phyloP scores from a whole-genome alignment of 2,888 invertebrate species.

The Metacarcinus magister region DNA sequence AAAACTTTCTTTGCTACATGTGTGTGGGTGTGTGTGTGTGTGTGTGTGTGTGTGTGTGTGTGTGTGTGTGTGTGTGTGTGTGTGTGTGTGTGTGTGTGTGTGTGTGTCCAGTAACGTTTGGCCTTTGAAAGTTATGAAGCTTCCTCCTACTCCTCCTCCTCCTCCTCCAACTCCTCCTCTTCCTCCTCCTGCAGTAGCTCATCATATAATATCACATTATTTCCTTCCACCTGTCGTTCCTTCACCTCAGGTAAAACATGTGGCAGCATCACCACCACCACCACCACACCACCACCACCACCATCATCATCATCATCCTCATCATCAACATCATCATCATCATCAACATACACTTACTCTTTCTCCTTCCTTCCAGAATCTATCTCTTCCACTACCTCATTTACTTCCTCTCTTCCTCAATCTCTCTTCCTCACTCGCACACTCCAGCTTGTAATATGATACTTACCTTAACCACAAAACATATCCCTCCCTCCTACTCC shows the following conservation, averaged over 20 bases:
- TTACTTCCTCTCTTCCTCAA: neutral
- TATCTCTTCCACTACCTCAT: too few species aligned
- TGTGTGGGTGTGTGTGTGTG: neutral
- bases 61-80: constrained; percentile 57
- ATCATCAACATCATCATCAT: neutral
- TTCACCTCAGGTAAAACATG: too few species aligned
- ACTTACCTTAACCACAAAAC: neutral
- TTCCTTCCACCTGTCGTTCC: too few species aligned
- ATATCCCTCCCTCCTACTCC: neutral
- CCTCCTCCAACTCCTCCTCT: neutral
- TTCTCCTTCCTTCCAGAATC: too few species aligned
- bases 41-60: constrained; percentile 43
- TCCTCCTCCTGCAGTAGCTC: neutral
- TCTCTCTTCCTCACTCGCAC: neutral
- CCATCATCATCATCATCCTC: neutral
- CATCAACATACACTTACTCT: neutral
- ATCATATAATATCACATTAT: too few species aligned
- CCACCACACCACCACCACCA: too few species aligned
- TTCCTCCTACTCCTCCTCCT: neutral
- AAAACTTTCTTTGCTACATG: neutral
- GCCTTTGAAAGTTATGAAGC: neutral
- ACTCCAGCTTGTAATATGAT: neutral
- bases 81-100: constrained; percentile 57
- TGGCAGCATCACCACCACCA: too few species aligned
- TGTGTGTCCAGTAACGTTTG: neutral